Percentiles rank a stretch among this genome's conserved stretches.
Evolutionary conservation across 1,140 invertebrate genomes (phyloP).

Genomic region (Rhagoletis pomonella): DNA sequence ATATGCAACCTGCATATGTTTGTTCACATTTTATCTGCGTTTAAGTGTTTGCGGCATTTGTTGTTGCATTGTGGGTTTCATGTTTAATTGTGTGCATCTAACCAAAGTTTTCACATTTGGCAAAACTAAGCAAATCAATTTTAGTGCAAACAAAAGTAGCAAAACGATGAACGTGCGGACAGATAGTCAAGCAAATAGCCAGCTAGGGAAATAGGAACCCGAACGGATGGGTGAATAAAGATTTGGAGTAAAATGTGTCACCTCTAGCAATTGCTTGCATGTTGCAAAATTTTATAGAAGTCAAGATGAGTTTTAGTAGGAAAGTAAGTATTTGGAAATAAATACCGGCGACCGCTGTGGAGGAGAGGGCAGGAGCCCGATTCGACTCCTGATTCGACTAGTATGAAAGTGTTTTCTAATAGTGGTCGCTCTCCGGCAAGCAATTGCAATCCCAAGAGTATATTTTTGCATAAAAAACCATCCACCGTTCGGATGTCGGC

Average conservation of each 20-base stretch:
- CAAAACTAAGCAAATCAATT: neutral
- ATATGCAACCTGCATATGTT: neutral
- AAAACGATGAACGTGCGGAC: neutral
- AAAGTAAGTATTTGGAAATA: no score
- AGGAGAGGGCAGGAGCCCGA: no score
- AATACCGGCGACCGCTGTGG: no score
- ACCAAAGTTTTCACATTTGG: constrained; percentile 49
- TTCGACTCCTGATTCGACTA: no score
- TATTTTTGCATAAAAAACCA: no score
- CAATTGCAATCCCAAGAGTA: no score
- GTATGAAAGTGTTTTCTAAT: no score
- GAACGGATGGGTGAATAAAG: neutral
- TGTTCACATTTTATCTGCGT: neutral
- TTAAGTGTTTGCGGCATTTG: neutral
- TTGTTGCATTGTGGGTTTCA: constrained; percentile 20
- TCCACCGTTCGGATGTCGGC: no score
- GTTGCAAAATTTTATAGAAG: neutral
- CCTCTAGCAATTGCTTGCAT: neutral
- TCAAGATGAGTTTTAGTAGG: no score
- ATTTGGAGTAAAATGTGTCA: neutral
- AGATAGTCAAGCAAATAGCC: neutral
- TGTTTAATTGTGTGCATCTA: constrained; percentile 41
- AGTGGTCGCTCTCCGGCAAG: no score
- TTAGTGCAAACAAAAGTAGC: neutral
- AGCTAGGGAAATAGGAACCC: no score